Evolutionary conservation across 2,797 vertebrate species (phyloP).

Genomic region (Iguana delicatissima): DNA sequence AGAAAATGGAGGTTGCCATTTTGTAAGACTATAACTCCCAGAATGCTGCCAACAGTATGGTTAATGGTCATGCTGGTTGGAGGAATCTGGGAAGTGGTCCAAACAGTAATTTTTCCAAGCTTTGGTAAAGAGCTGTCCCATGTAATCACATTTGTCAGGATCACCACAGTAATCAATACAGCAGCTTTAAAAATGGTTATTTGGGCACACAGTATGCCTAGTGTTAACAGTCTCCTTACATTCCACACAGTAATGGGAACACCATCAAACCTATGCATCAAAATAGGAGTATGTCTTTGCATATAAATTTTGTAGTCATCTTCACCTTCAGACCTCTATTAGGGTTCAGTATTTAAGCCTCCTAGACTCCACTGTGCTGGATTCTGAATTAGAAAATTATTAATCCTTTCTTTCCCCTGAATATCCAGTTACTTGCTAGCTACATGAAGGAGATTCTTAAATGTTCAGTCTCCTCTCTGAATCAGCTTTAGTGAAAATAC

Average conservation of each 20-base stretch:
- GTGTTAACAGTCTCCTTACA: neutral
- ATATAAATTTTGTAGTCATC: neutral
- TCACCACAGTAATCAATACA: neutral
- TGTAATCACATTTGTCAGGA: neutral
- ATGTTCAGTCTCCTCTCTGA: constrained; percentile 3
- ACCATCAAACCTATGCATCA: neutral
- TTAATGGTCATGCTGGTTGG: no score
- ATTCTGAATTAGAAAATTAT: neutral
- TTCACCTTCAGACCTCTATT: neutral
- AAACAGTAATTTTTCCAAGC: no score
- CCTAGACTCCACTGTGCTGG: neutral
- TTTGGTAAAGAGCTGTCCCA: neutral
- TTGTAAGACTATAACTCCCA: no score
- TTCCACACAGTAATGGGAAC: neutral
- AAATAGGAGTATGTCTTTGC: neutral
- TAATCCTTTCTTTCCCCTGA: neutral
- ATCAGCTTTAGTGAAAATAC: neutral
- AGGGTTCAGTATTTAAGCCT: neutral
- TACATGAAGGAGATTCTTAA: neutral
- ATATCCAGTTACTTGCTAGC: neutral
- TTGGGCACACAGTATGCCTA: neutral
- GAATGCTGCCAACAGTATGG: neutral
- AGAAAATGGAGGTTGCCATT: no score
- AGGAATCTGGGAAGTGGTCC: no score
- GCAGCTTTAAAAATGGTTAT: neutral